Evolutionary conservation across 2,113 vertebrate species (phyloP).

Genomic region (Numida meleagris): DNA sequence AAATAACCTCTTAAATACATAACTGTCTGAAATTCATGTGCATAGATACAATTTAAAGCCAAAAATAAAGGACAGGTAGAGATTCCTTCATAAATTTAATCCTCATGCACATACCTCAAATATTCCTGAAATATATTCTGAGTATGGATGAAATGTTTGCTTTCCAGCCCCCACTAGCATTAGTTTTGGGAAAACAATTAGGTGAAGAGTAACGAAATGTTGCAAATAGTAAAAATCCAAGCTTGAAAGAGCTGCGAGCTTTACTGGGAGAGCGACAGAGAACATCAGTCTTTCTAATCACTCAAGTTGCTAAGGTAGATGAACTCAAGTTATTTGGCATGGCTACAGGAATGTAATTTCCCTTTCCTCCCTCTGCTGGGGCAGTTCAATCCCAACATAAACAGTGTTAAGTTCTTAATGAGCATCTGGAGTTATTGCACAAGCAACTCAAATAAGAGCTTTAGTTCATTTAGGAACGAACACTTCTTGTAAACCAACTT

Average conservation of each 20-base stretch:
- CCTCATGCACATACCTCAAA: neutral
- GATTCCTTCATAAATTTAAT: neutral
- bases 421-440: conserved; percentile 6
- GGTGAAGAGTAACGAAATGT: neutral
- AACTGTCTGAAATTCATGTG: neutral
- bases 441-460: neutral
- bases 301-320: neutral
- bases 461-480: neutral
- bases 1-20: neutral
- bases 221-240: neutral
- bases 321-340: neutral
- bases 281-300: neutral
- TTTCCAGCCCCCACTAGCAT: neutral
- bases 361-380: neutral
- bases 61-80: neutral
- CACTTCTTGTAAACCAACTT: neutral
- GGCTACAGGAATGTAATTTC: neutral
- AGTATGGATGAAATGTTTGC: neutral
- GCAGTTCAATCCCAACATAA: neutral
- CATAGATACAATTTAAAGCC: neutral
- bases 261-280: neutral
- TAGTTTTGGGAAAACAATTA: neutral
- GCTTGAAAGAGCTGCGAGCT: neutral
- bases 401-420: neutral
- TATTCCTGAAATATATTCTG: neutral